Base-by-base conservation (phyloP, 2,113 vertebrate species). In the Anguilla rostrata region DNA sequence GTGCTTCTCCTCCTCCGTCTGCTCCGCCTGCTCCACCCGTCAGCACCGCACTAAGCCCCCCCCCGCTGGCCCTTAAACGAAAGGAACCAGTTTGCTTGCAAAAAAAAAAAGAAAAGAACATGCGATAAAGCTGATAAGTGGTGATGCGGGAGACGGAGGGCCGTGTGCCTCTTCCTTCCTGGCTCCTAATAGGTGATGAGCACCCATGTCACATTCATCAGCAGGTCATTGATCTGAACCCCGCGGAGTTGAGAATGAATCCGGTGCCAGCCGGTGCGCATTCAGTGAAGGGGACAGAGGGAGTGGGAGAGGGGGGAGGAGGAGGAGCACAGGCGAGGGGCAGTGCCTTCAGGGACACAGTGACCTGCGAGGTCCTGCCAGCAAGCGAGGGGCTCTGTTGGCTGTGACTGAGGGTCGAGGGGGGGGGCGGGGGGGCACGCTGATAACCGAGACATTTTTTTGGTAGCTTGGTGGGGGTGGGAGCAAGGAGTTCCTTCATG, bases 261-360 rank as follows among this genome's bases (percentile, higher is more conserved):
- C 26, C 29, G 3, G 26, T 5, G 63, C 63, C 4, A 4, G 3
- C 63, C 20, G 4, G 63, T 93, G 89, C 94, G 93, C 95, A 94
- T 94, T 92, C 93, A 90, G 86, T 26, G 94, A 94, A 95, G 94
- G 92, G 56, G n/a, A n/a, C 20, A 2, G 43, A 46, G 43, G 43
- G 43, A 46, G 8, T 46, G 43, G 43, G 40, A 7, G 81, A 18
- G 43, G 39, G 3, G 11, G 81, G 39, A 7, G 49, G 43, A 46
- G 46, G 39, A 5, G 34, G 40, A 4, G 39, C 39, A 16, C 20
- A 26, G 81, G 57, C 12, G 83, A 11, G 83, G 16, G 39, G 29
- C 20, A 22, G 53, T 18, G 15, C 16, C 39, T 39, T 83, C 7
- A 11, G 29, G 83, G 85, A 89, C 40, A 14, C 53, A 84, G 78